Conservation (phyloP, 2,797 vertebrate genomes). For the Bufotes viridis region DNA sequence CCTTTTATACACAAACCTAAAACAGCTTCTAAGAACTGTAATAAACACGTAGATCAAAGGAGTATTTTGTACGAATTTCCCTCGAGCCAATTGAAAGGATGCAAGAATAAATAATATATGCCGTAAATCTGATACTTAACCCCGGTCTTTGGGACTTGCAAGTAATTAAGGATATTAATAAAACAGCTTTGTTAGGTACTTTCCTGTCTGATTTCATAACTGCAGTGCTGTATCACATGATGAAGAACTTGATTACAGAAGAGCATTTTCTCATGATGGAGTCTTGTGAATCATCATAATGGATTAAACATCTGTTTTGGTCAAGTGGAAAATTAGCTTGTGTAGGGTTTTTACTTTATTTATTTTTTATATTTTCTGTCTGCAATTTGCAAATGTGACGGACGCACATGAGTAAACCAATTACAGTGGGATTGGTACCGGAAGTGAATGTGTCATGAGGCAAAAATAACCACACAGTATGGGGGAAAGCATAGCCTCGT, state of each 20-base stretch:
- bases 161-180: neutral
- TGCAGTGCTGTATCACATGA: neutral
- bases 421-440: slow-evolving; percentile 19
- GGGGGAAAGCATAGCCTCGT: neutral
- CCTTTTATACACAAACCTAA: neutral
- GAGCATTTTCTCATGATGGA: slow-evolving; percentile 40
- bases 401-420: slow-evolving; percentile 41
- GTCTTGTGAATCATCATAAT: slow-evolving; percentile 35
- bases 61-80: neutral
- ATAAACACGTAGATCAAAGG: neutral
- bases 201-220: neutral
- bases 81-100: neutral
- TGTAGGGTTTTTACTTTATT: neutral
- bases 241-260: neutral
- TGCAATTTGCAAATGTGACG: slow-evolving; percentile 33
- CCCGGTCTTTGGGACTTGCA: neutral
- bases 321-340: slow-evolving; percentile 43
- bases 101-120: neutral
- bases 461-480: slow-evolving; percentile 29
- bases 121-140: neutral
- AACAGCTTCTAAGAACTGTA: neutral
- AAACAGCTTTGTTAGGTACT: neutral
- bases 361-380: neutral
- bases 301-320: slow-evolving; percentile 46
- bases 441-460: slow-evolving; percentile 13